These are phyloP conservation scores for Amiota communis DNA, from an alignment of 2,888 invertebrate genomes.

Conservation along the genomic window DNA sequence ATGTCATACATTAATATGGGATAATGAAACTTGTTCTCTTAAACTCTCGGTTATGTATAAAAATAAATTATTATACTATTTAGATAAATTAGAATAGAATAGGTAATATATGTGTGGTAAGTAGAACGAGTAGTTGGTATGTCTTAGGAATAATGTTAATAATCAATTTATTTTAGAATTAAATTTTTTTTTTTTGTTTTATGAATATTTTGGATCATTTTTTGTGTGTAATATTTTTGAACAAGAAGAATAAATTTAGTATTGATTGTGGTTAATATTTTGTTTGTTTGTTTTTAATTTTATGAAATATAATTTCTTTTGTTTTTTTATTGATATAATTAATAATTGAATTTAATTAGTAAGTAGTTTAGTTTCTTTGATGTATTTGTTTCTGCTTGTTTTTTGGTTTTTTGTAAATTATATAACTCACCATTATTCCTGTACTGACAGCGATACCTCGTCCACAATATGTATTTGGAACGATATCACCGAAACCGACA, in stretches of 20 bases:
- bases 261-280: slow-evolving; percentile 6
- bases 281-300: slow-evolving; percentile 15
- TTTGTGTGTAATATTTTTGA: no score
- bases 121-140: no score
- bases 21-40: no score
- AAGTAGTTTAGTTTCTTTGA: slow-evolving; percentile 14
- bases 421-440: slow-evolving; percentile 96
- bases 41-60: no score
- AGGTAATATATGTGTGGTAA: no score
- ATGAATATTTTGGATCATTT: not conserved
- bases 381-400: slow-evolving; percentile 20
- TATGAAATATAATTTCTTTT: slow-evolving; percentile 28
- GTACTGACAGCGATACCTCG: slow-evolving; percentile 99
- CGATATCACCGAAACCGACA: slow-evolving; percentile 99
- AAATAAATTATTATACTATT: no score
- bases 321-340: not conserved
- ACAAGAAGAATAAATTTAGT: no score
- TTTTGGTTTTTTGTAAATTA: slow-evolving; percentile 42
- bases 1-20: no score
- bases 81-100: no score
- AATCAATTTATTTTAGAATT: no score
- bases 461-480: slow-evolving; percentile 99
- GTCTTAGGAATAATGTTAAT: no score
- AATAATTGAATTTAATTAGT: not conserved
- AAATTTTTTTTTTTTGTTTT: not conserved